Percentiles rank a stretch among this genome's conserved stretches.
Evolutionary conservation across 53 echinoderm and acorn worm genomes (phyloP).

Genomic region (Henricia sp.): DNA sequence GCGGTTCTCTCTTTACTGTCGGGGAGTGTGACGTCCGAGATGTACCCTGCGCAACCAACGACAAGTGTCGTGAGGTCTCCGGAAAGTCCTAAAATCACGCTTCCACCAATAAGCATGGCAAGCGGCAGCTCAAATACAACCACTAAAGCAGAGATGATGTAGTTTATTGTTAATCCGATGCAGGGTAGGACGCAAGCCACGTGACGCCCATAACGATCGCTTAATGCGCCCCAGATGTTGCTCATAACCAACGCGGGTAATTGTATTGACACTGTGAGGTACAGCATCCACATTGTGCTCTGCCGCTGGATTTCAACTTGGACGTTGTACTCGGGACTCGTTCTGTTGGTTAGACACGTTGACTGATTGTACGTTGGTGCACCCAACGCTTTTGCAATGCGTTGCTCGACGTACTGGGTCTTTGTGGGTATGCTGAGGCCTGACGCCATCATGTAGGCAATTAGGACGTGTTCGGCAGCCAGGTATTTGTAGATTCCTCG

Average conservation of each 20-base stretch:
- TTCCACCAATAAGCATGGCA: constrained; percentile 29
- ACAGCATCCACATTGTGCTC: constrained; percentile 58
- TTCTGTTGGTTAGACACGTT: constrained; percentile 32
- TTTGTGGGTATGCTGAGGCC: constrained; percentile 8
- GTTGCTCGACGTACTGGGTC: constrained; percentile 18
- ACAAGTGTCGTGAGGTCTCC: constrained; percentile 47
- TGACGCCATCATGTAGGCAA: constrained; percentile 14
- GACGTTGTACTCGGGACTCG: background rate
- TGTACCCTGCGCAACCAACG: constrained; percentile 54
- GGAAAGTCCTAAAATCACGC: constrained; percentile 41
- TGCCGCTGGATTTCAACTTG: constrained; percentile 42
- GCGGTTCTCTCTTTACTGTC: constrained; percentile 14
- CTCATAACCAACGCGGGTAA: constrained; percentile 29
- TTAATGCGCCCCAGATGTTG: constrained; percentile 47
- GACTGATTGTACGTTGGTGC: background rate
- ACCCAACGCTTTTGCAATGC: constrained; percentile 4
- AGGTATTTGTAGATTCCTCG: constrained; percentile 17
- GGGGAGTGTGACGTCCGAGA: constrained; percentile 52
- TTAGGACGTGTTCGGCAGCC: constrained; percentile 13
- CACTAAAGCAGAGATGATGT: constrained; percentile 18
- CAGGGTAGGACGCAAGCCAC: constrained; percentile 27
- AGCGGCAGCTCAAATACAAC: constrained; percentile 59
- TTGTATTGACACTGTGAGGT: constrained; percentile 22
- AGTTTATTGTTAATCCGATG: constrained; percentile 28
- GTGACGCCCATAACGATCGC: constrained; percentile 66